Evolutionary conservation across 2,113 vertebrate species (phyloP), one percentile per base, ranked within the genome.

Genomic region (Chamaetylas fuelleborni): DNA sequence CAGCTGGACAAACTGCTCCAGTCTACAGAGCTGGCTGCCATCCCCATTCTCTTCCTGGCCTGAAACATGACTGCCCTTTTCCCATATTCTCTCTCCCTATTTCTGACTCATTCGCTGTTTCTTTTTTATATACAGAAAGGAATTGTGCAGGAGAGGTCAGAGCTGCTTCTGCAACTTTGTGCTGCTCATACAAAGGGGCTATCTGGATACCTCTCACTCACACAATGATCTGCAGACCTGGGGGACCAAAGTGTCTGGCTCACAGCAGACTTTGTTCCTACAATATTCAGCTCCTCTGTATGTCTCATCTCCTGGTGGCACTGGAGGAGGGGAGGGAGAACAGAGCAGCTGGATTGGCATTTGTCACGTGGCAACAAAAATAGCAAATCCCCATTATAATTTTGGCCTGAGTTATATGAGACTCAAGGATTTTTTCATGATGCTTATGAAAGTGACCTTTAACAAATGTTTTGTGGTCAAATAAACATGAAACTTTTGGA

Each of bases 71-170:
- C 71, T 79, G 48, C 51, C 18, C n/a, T 81, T 92, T 92, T 88
- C 78, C 87, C 54, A 67, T 92, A 38, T 91, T 90, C 51, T 83
- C 67, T 81, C 22, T 76, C 38, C 29, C 23, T 19, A 1, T 70
- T 93, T 90, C 67, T 90, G 88, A 95, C 82, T 96, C 94, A 92
- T 70, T 90, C 9, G 0, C 38, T 62, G 76, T 77, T 92, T 90
- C 79, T 76, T 95, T 95, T 93, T 92, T 92, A 62, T 96, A 92
- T 25, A 31, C 47, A n/a, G 85, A 80, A 90, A 66, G 64, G 72
- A 92, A 51, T 47, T 77, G 93, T 73, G 85, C 81, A 78, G 38
- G 42, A 82, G 62, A 89, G 69, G 88, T 86, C 81, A 92, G 64
- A 77, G 62, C 74, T 28, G 45, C 40, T 76, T 79, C 62, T 73